Evolutionary conservation across 2,113 vertebrate genomes (phyloP), one percentile per base, ranked within the genome.

Genomic region (Cairina moschata): DNA sequence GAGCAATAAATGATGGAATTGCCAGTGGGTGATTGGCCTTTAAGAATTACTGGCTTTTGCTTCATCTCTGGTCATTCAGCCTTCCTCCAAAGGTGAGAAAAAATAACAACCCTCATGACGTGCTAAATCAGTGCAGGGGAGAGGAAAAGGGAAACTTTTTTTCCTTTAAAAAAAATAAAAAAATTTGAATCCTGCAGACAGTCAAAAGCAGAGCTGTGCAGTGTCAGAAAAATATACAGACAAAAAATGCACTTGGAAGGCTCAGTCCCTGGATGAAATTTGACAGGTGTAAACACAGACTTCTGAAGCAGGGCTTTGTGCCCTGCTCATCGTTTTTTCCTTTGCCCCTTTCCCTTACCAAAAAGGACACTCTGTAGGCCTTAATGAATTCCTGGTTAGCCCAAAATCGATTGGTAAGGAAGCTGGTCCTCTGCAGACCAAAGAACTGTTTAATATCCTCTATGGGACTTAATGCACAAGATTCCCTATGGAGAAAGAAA

Each of bases 11-110:
- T 48, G 60, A 79, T 75, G 40, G 34, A 74, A 81, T 89, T 74
- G 80, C 92, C 31, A 58, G 79, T 83, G 67, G 88, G 48, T 88
- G 79, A 86, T 69, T 90, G 75, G 58, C 92, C 87, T 95, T 96
- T 91, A 90, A 94, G 79, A 86, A 88, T 88, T 92, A 83, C 91
- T 80, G 74, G 63, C 62, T 91, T 94, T 89, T 92, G 67, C 40
- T 79, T 88, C 63, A 66, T 80, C 68, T 94, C 59, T 93, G 79
- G 71, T 91, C 90, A 88, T 91, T 88, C 81, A 83, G 48, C 38
- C 32, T 91, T 65, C 46, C 54, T 95, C 48, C 36, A 91, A 85
- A 96, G 63, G 85, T 86, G 50, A 93, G 82, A 56, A 83, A 85
- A 95, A 93, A 54, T 68, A 91, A 72, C 54, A 91, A 72, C 54